phyloP scores from a whole-genome alignment of 2,113 vertebrate genomes.

The Microcebus griseorufus region DNA sequence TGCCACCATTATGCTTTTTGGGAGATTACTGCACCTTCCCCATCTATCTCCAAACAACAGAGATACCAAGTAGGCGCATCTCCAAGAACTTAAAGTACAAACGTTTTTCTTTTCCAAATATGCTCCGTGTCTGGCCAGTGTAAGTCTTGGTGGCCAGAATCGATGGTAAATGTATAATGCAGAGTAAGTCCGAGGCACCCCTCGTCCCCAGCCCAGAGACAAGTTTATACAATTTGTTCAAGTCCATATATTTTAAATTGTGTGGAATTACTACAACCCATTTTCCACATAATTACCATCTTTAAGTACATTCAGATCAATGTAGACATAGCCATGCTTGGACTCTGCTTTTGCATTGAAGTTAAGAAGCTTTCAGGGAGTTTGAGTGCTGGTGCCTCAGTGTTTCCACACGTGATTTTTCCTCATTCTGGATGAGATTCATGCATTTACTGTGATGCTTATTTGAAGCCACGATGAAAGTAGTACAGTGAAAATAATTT shows the following conservation, averaged over 20 bases:
- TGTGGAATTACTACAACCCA: not conserved
- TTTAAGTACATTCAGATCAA: fast-evolving
- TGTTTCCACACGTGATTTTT: not conserved
- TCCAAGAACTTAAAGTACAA: not conserved
- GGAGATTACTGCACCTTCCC: not conserved
- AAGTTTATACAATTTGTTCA: not conserved
- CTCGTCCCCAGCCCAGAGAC: not conserved
- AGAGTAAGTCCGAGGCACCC: not conserved
- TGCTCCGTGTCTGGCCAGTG: not conserved
- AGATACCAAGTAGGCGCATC: fast-evolving
- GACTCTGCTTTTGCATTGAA: not conserved
- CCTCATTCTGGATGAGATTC: not conserved
- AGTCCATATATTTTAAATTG: not conserved
- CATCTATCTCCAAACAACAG: fast-evolving
- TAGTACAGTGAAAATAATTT: not conserved
- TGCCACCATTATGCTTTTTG: not conserved
- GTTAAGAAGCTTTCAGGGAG: not conserved
- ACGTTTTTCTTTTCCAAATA: too few species aligned
- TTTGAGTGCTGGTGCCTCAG: not conserved
- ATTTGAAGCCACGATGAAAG: not conserved
- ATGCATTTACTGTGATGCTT: not conserved
- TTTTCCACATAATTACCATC: not conserved
- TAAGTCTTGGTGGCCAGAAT: too few species aligned
- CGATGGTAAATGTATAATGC: fast-evolving
- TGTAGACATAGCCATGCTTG: not conserved